These are phyloP conservation scores for Apomyelois bistriatella DNA, from an alignment of 2,888 invertebrate genomes.

Conservation along the genomic window DNA sequence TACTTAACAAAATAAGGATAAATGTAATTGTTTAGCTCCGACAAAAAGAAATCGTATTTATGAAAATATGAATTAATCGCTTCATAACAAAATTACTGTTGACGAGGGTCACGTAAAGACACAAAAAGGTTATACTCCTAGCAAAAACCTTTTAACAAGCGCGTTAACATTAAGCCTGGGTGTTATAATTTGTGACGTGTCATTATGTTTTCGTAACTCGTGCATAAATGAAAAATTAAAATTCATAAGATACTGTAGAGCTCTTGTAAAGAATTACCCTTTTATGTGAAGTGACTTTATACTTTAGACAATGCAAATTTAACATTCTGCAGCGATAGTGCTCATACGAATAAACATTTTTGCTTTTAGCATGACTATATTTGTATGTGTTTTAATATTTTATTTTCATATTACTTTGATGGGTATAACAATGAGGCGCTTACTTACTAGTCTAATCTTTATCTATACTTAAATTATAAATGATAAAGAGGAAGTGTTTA, in stretches of 20 bases:
- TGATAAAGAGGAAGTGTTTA: no score
- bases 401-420: no score
- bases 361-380: background rate
- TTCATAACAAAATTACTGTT: constrained; percentile 58
- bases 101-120: constrained; percentile 61
- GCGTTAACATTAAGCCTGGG: constrained; percentile 46
- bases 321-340: background rate
- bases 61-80: constrained; percentile 51
- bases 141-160: constrained; percentile 56
- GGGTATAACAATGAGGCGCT: no score
- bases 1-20: constrained; percentile 5
- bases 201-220: constrained; percentile 30
- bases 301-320: constrained; percentile 19
- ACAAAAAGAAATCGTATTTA: constrained; percentile 21
- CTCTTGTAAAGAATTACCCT: constrained; percentile 22
- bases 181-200: constrained; percentile 44
- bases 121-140: constrained; percentile 45
- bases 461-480: no score
- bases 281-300: constrained; percentile 21
- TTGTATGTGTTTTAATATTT: no score
- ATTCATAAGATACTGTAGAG: constrained; percentile 25
- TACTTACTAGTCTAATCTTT: no score
- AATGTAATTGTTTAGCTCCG: background rate
- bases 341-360: background rate
- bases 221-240: constrained; percentile 28